These are phyloP conservation scores for Zoanthus solanderi DNA, from an alignment of 92 coral and sea anemone genomes.

Conservation along the genomic window DNA sequence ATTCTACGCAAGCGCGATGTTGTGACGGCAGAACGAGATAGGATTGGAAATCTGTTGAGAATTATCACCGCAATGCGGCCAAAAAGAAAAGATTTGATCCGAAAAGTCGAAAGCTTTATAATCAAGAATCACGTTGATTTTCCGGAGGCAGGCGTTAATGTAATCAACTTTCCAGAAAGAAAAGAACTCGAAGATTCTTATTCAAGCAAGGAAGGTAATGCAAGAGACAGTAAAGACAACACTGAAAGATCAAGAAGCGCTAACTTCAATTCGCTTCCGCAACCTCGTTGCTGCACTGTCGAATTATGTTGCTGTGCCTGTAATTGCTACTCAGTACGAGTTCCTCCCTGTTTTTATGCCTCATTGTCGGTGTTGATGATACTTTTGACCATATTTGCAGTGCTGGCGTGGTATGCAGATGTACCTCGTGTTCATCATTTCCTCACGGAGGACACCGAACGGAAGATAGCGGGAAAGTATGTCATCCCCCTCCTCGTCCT, in stretches of 20 bases:
- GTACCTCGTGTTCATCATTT: conserved; percentile 14
- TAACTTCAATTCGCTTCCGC: neutral
- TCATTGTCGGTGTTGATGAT: conserved; percentile 14
- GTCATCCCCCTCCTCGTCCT: conserved; percentile 15
- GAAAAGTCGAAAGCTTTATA: conserved; percentile 64
- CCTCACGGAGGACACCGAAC: conserved; percentile 13
- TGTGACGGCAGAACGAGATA: conserved; percentile 73
- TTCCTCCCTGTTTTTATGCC: conserved; percentile 54
- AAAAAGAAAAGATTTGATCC: conserved; percentile 69
- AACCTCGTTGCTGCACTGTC: conserved; percentile 5
- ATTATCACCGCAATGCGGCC: conserved; percentile 77
- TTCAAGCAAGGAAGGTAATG: conserved; percentile 34
- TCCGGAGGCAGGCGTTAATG: conserved; percentile 10
- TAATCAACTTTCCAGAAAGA: conserved; percentile 13
- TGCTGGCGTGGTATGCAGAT: conserved; percentile 63
- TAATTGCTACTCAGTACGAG: conserved; percentile 57
- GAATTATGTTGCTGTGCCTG: conserved; percentile 53
- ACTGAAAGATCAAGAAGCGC: neutral
- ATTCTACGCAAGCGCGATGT: conserved; percentile 69
- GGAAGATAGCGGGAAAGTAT: conserved; percentile 56
- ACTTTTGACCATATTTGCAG: conserved; percentile 28
- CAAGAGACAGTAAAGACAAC: neutral
- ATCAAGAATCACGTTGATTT: conserved; percentile 46
- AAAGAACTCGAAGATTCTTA: conserved; percentile 25
- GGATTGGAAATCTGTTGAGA: conserved; percentile 58